These are phyloP conservation scores for Mythimna pallens DNA, from an alignment of 2,888 invertebrate species.

Conservation along the genomic window DNA sequence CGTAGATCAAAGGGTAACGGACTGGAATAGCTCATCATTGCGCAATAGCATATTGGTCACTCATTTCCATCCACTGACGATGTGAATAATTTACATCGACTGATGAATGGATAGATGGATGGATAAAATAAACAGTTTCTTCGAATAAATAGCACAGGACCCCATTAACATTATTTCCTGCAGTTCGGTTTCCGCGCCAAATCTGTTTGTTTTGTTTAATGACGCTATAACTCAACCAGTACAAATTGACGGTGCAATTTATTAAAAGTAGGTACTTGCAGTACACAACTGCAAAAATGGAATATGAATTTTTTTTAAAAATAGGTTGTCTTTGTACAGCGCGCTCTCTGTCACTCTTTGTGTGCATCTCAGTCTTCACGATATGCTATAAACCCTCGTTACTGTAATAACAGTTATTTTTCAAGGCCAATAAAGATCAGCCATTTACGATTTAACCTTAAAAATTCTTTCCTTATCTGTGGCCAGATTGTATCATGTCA, in stretches of 20 bases:
- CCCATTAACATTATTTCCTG: slow-evolving; percentile 37
- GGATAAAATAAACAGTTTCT: slow-evolving; percentile 39
- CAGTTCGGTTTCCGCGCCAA: slow-evolving; percentile 17
- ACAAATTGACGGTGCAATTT: slow-evolving; percentile 22
- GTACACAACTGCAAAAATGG: not conserved
- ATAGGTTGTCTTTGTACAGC: no score
- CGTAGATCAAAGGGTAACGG: not conserved
- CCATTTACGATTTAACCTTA: not conserved
- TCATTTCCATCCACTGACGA: not conserved
- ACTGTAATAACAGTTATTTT: slow-evolving; percentile 3
- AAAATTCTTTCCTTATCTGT: slow-evolving; percentile 23
- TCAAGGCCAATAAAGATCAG: slow-evolving; percentile 6
- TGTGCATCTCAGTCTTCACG: not conserved
- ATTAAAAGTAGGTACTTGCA: not conserved
- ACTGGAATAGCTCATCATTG: not conserved
- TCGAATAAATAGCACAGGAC: slow-evolving; percentile 40
- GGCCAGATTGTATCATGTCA: slow-evolving; percentile 39
- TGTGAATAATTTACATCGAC: not conserved
- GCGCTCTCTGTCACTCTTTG: not conserved
- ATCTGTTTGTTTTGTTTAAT: slow-evolving; percentile 43
- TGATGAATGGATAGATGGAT: slow-evolving; percentile 1
- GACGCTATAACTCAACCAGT: slow-evolving; percentile 20
- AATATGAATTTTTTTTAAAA: not conserved
- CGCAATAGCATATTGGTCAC: not conserved
- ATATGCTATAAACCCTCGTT: not conserved